Base-by-base conservation (phyloP, 2,888 invertebrate species). In the Lamellibrachia columna region DNA sequence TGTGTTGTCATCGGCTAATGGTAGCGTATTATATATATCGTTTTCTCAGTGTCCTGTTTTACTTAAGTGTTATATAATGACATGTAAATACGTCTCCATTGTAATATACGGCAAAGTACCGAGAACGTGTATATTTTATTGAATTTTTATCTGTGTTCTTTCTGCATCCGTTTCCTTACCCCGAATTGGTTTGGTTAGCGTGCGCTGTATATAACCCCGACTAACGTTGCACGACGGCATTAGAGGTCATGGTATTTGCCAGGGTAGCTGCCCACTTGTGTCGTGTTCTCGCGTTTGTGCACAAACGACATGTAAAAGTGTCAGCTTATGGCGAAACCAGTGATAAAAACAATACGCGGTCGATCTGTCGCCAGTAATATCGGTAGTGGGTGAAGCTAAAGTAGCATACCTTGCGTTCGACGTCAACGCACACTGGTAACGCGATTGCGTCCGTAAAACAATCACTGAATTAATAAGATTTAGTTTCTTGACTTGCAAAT, bases 71-170 rank as follows among this genome's bases (percentile, higher is more conserved):
- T 75, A 75, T 75, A 75, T 75, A 75, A 75, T 15, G 75, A 75
- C 75, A 75, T 75, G 75, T 75, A 75, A 11, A 75, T 75, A 75
- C 75, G 22, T 22, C 75, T 75, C 75, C 75, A 75, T 75, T 75
- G 75, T 75, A 40, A 40, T 40, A 40, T 40, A 40, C 40, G 40
- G 40, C 40, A 1, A 40, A 40, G 22, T 75, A 75, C 75, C 15
- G 75, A 75, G 75, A 75, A n/a, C 75, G 22, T 75, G 75, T 75
- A 75, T 75, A 75, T 75, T 75, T 75, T 75, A 75, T 75, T 75
- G 75, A 75, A 75, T 15, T 75, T 75, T 75, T 75, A 75, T 75
- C 75, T 22, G 15, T 15, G 75, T 75, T 15, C 75, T 75, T 75
- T 75, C 22, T n/a, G 75, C 22, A 22, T 22, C 75, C 75, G 75